Evolutionary conservation across 2,888 invertebrate species (phyloP).

Genomic region (Eurois occulta): DNA sequence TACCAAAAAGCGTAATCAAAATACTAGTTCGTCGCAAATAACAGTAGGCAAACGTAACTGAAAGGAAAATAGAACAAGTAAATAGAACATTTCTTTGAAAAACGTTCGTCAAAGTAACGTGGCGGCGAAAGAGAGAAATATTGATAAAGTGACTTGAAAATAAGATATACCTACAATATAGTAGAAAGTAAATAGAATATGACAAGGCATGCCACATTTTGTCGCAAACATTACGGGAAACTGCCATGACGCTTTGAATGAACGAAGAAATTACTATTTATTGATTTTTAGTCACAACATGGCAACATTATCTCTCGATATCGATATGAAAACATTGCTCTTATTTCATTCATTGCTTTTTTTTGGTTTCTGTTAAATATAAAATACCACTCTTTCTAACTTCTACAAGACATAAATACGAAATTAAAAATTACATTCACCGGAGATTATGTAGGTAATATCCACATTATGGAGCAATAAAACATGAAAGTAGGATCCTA

Average conservation of each 20-base stretch:
- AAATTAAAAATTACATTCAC: background rate
- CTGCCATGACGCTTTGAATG: background rate
- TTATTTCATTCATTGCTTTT: background rate
- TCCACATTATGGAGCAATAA: background rate
- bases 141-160: slow-evolving; percentile 46
- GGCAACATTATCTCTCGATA: too few species aligned
- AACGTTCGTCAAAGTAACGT: slow-evolving; percentile 48
- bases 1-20: slow-evolving; percentile 36
- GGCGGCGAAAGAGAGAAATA: slow-evolving; percentile 39
- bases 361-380: background rate
- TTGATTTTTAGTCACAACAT: background rate
- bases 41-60: slow-evolving; percentile 32
- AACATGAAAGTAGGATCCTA: background rate
- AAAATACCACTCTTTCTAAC: background rate
- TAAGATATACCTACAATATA: slow-evolving; percentile 27
- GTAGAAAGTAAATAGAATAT: slow-evolving; percentile 39
- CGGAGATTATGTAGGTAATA: background rate
- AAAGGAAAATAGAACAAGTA: slow-evolving; percentile 46
- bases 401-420: background rate
- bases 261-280: background rate
- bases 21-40: slow-evolving; percentile 39
- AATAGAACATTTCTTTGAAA: slow-evolving; percentile 51
- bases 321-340: background rate
- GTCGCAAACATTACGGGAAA: slow-evolving; percentile 1
- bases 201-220: slow-evolving; percentile 7